Conservation (phyloP, 2,113 vertebrate species). For the Xyrauchen texanus region DNA sequence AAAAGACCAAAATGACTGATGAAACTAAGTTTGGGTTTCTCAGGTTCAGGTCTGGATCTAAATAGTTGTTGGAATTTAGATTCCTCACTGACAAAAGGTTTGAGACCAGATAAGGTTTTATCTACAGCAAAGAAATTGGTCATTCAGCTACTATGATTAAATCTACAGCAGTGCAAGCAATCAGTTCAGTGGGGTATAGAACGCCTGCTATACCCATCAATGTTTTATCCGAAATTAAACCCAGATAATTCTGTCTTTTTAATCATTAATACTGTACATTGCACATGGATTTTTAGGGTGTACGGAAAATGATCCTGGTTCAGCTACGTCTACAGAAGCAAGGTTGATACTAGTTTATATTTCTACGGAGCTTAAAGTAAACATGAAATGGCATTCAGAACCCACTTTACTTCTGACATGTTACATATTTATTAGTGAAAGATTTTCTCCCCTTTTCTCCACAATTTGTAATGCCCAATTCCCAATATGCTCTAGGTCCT, state of each 20-base stretch:
- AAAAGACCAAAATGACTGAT: not conserved
- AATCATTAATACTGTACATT: slow-evolving; percentile 12
- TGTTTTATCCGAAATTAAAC: not conserved
- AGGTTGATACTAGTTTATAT: not conserved
- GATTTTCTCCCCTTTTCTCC: too few species aligned
- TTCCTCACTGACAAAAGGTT: not conserved
- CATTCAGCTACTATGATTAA: slow-evolving; percentile 16
- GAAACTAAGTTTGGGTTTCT: slow-evolving; percentile 13
- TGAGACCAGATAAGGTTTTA: not conserved
- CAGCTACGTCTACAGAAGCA: not conserved
- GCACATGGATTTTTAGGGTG: slow-evolving; percentile 47
- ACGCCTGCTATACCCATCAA: not conserved
- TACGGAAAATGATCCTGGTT: slow-evolving; percentile 17
- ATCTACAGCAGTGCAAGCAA: slow-evolving; percentile 32
- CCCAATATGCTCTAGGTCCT: too few species aligned
- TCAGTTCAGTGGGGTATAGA: slow-evolving; percentile 8
- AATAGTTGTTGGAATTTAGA: not conserved
- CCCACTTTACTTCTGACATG: too few species aligned
- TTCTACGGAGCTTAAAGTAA: not conserved
- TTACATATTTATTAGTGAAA: too few species aligned
- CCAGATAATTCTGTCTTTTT: not conserved
- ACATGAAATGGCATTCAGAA: not conserved
- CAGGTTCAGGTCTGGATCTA: slow-evolving; percentile 12
- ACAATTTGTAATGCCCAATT: too few species aligned
- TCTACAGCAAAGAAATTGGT: slow-evolving; percentile 27